Evolutionary conservation across 2,797 vertebrate genomes (phyloP), one percentile per base, ranked within the genome.

Genomic region (Syngnathus rostellatus): DNA sequence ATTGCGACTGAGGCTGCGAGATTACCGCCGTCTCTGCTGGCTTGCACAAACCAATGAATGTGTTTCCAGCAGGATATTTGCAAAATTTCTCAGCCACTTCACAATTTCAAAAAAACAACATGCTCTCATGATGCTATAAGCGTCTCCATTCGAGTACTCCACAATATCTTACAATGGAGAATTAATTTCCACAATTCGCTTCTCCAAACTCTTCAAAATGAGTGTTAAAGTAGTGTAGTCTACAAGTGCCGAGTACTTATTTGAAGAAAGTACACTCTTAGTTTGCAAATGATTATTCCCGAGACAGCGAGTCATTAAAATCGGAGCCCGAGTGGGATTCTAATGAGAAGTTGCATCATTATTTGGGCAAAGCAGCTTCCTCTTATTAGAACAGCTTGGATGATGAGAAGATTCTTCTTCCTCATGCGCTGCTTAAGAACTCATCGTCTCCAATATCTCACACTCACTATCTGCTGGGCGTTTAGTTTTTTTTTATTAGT

Each of bases 321-420:
- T 2, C 21, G 21, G 21, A 16, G 40, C 17, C 60, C 31, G 7
- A 25, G 60, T 25, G 40, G 14, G 45, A 45, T 45, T 62, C 21
- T 62, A 62, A 62, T 62, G 60, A 62, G 60, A 25, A 23, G 11
- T 62, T 62, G 41, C 60, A 62, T 62, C 60, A 62, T 62, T 45
- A 45, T 62, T 62, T 14, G 14, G 21, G 10, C 3, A 25, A 62
- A 45, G 41, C 9, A n/a, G 53, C 51, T 54, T 59, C 55, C 19
- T 58, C 37, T 21, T 21, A 5, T 40, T 11, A 21, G 4, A 61
- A 61, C 3, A 5, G 21, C 59, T 61, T 11, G 7, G 19, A 61
- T 8, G 58, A 40, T 60, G 58, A 39, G 7, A 38, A 38, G 7
- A 38, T 60, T 8, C 19, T n/a, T 10, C 19, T 60, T 21, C 41